phyloP scores from a whole-genome alignment of 2,888 invertebrate genomes.

The Alcis repandata region DNA sequence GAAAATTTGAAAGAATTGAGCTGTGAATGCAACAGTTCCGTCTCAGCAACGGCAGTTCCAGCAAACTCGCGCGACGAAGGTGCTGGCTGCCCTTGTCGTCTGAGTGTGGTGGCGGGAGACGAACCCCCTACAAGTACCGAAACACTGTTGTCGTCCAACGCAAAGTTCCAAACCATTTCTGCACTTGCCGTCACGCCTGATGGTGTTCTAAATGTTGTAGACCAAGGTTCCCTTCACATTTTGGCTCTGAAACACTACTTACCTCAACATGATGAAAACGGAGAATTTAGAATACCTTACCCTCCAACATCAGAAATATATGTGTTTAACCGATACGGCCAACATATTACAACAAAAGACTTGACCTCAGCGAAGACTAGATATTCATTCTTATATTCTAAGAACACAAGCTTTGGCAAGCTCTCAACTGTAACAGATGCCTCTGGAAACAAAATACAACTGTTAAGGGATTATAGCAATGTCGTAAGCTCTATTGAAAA shows the following conservation, averaged over 20 bases:
- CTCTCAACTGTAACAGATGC: slow-evolving; percentile 97
- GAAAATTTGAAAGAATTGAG: slow-evolving; percentile 85
- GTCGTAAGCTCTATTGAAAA: slow-evolving; percentile 97
- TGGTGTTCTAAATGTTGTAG: slow-evolving; percentile 98
- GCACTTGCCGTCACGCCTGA: slow-evolving; percentile 97
- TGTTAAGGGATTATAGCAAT: slow-evolving; percentile 96
- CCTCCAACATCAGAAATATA: slow-evolving; percentile 97
- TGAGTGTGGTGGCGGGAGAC: slow-evolving; percentile 86
- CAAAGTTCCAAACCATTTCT: slow-evolving; percentile 95
- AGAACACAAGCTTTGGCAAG: slow-evolving; percentile 98
- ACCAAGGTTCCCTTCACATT: slow-evolving; percentile 95
- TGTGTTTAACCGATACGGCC: slow-evolving; percentile 97
- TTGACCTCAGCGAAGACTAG: slow-evolving; percentile 97
- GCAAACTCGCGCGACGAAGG: slow-evolving; percentile 73
- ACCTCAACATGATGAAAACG: slow-evolving; percentile 94
- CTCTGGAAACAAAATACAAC: slow-evolving; percentile 96
- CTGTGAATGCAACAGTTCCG: slow-evolving; percentile 87
- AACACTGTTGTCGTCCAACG: slow-evolving; percentile 95
- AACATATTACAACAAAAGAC: slow-evolving; percentile 97
- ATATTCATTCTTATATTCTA: slow-evolving; percentile 98
- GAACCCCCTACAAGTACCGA: slow-evolving; percentile 93
- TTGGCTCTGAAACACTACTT: slow-evolving; percentile 94
- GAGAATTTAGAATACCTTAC: slow-evolving; percentile 97
- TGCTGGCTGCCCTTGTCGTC: slow-evolving; percentile 79
- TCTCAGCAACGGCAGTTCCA: slow-evolving; percentile 84